phyloP scores from a whole-genome alignment of 2,888 invertebrate genomes.

The Scaeva pyrastri region DNA sequence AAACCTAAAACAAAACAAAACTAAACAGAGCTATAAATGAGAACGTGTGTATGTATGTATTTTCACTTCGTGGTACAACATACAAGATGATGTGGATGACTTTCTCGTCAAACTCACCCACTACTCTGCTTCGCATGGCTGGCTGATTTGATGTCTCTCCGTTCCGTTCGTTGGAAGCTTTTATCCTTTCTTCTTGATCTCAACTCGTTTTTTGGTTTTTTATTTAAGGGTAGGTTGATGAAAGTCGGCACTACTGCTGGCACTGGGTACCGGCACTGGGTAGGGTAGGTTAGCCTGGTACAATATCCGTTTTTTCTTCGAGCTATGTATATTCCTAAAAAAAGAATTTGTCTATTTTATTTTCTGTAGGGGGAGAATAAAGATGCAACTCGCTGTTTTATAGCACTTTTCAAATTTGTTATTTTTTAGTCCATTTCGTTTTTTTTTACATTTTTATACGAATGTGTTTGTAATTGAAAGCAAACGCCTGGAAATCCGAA shows the following conservation, averaged over 20 bases:
- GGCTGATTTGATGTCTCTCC: conserved; percentile 46
- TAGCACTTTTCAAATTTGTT: conserved; percentile 44
- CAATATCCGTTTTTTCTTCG: conserved; percentile 43
- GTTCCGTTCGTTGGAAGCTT: conserved; percentile 53
- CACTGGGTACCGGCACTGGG: too few species aligned
- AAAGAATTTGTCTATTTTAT: conserved; percentile 23
- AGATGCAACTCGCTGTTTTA: conserved; percentile 39
- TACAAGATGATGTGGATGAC: conserved; percentile 41
- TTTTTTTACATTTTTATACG: conserved; percentile 31
- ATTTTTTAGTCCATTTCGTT: conserved; percentile 34
- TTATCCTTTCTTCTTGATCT: conserved; percentile 52
- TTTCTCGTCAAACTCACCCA: conserved; percentile 50
- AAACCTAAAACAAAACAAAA: too few species aligned
- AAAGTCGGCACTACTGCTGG: not conserved
- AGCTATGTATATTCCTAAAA: conserved; percentile 31
- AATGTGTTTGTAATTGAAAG: conserved; percentile 75
- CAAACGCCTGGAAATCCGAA: conserved; percentile 70
- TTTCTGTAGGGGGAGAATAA: not conserved
- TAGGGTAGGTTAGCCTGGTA: conserved; percentile 5
- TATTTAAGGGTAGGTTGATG: conserved; percentile 35
- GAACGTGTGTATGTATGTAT: conserved; percentile 14
- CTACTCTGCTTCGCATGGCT: conserved; percentile 22
- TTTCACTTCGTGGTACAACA: conserved; percentile 38
- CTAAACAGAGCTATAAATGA: not conserved
- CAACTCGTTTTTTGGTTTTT: conserved; percentile 37